These are phyloP conservation scores for Cataglyphis cursor DNA, from an alignment of 2,888 invertebrate species.

Conservation along the genomic window DNA sequence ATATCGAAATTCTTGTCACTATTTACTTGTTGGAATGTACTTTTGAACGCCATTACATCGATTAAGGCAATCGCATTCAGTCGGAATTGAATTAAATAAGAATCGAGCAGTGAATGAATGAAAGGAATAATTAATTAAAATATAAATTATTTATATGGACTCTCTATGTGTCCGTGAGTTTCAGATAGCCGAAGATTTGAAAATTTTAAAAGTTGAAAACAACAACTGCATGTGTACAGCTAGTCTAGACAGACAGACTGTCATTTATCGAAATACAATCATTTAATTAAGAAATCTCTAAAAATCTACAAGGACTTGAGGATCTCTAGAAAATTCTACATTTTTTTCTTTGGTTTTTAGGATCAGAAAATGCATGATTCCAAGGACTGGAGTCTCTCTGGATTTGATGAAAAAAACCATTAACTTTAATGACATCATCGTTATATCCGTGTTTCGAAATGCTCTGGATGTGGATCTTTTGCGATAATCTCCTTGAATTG, in stretches of 20 bases:
- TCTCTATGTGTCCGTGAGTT: no score
- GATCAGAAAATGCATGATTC: neutral
- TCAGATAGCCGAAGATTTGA: neutral
- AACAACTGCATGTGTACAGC: neutral
- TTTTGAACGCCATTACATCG: neutral
- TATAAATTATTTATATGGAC: slow-evolving; percentile 11
- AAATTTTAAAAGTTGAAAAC: neutral
- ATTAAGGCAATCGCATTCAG: neutral
- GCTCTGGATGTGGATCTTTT: neutral
- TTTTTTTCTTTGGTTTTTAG: neutral
- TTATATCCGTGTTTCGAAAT: neutral
- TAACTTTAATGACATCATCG: slow-evolving; percentile 26
- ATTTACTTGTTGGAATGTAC: slow-evolving; percentile 21
- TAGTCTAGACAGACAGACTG: neutral
- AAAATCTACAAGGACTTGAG: neutral
- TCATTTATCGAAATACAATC: neutral
- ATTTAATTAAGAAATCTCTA: neutral
- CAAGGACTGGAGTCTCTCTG: neutral
- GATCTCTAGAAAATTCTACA: neutral
- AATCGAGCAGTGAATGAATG: neutral
- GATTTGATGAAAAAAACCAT: neutral
- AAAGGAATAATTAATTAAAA: neutral
- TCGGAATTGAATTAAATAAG: neutral
- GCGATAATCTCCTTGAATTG: slow-evolving; percentile 16
- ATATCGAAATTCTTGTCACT: slow-evolving; percentile 38